Conservation (phyloP, 2,797 vertebrate species). For the Ciconia nigra region DNA sequence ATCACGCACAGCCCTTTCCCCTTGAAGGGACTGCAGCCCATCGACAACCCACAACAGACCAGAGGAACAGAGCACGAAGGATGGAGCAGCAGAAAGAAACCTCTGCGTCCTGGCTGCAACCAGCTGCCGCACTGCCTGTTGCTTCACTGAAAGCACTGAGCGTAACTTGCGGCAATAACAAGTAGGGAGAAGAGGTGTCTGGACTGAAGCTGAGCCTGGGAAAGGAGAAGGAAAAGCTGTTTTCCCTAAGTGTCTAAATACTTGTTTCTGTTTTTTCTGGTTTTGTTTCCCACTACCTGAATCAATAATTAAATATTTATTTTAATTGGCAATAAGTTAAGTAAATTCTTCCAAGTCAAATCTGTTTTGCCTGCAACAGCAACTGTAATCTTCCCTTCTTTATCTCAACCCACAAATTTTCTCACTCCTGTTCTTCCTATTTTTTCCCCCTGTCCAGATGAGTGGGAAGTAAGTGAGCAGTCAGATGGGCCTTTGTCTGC, state of each 20-base stretch:
- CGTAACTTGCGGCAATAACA: neutral
- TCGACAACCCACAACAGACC: too few relatives aligned
- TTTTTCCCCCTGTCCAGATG: neutral
- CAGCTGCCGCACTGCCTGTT: fast-evolving
- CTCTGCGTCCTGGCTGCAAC: fast-evolving
- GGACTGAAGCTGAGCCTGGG: neutral
- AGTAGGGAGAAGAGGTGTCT: neutral
- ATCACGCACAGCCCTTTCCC: neutral
- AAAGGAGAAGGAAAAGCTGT: neutral
- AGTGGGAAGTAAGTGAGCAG: neutral
- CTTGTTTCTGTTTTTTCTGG: neutral
- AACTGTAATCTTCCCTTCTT: neutral
- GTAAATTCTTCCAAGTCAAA: neutral
- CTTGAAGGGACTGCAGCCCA: neutral
- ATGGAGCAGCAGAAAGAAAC: neutral
- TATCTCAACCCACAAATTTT: neutral
- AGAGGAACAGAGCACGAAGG: neutral
- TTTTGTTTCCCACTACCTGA: neutral
- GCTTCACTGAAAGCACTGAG: neutral
- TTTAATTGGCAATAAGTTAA: neutral
- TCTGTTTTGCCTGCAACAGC: neutral
- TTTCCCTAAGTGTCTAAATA: neutral
- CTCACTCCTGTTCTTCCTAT: neutral
- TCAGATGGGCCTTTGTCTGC: neutral
- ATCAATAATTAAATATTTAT: neutral